A percentile compares a stretch with the other conserved stretches of the same genome.
phyloP scores from a whole-genome alignment of 23 tunicate species.

The Trididemnum clinides region DNA sequence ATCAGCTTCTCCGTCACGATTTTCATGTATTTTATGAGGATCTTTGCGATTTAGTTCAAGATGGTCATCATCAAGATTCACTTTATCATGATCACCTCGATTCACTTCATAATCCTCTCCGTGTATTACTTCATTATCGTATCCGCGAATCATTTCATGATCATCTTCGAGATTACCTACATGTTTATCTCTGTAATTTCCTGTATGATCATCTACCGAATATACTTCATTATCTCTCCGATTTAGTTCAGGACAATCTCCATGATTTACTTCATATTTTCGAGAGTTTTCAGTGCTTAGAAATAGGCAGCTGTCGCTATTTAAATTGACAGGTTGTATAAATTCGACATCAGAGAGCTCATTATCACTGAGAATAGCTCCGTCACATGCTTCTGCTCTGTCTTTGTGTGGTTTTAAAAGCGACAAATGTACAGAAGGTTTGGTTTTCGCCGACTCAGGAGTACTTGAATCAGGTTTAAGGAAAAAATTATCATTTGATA shows the following conservation, averaged over 20 bases:
- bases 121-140: not conserved
- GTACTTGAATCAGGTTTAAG: not conserved
- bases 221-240: not conserved
- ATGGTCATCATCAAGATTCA: not conserved
- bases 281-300: not conserved
- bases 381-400: constrained; percentile 27
- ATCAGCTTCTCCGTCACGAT: not conserved
- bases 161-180: not conserved
- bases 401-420: constrained; percentile 45
- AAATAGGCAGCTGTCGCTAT: constrained; percentile 14
- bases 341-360: constrained; percentile 76
- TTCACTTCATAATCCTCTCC: not conserved
- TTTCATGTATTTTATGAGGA: too few relatives aligned
- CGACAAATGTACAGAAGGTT: constrained; percentile 62
- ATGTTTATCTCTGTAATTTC: too few relatives aligned
- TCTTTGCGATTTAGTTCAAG: too few relatives aligned
- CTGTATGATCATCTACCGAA: not conserved
- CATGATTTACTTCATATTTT: too few relatives aligned
- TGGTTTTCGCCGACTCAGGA: not conserved
- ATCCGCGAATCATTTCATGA: too few relatives aligned
- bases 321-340: constrained; percentile 60
- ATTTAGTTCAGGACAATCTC: not conserved
- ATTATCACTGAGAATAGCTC: constrained; percentile 61
- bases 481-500: not conserved
- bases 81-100: not conserved